Conservation (phyloP, 2,797 vertebrate genomes). For the Bovichtus variegatus region DNA sequence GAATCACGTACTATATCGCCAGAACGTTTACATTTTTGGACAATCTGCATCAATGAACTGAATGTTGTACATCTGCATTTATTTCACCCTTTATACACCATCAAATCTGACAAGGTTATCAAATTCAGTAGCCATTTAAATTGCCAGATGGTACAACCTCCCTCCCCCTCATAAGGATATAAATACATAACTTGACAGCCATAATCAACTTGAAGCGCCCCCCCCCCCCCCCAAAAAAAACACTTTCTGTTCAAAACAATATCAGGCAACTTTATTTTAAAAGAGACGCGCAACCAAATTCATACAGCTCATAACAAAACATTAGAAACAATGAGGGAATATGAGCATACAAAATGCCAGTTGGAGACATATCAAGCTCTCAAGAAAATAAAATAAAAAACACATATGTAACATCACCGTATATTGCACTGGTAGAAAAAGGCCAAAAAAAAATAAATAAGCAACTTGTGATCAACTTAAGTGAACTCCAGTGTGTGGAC, state of each 20-base stretch:
- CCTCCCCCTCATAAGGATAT: not conserved
- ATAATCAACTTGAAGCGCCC: not conserved
- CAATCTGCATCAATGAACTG: not conserved
- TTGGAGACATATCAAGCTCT: slow-evolving; percentile 6
- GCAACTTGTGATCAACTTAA: slow-evolving; percentile 39
- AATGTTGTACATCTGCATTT: not conserved
- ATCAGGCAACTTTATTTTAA: slow-evolving; percentile 64
- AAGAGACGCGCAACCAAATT: slow-evolving; percentile 39
- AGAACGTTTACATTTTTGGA: not conserved
- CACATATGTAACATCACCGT: slow-evolving; percentile 5
- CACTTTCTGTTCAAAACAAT: slow-evolving; percentile 40
- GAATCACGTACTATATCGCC: not conserved
- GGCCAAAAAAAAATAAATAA: slow-evolving; percentile 20
- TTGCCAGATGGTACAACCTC: not conserved
- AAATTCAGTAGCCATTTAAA: not conserved
- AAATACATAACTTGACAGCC: not conserved
- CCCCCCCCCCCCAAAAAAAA: not conserved
- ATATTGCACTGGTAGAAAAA: slow-evolving; percentile 65
- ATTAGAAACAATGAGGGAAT: slow-evolving; percentile 24
- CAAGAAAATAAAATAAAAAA: not conserved
- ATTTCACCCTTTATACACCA: not conserved
- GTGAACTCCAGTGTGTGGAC: not conserved
- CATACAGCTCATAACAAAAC: slow-evolving; percentile 44
- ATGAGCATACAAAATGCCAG: slow-evolving; percentile 23
- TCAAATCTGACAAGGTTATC: not conserved